Conservation (phyloP, 2,113 vertebrate species). For the Salvelinus sp. region DNA sequence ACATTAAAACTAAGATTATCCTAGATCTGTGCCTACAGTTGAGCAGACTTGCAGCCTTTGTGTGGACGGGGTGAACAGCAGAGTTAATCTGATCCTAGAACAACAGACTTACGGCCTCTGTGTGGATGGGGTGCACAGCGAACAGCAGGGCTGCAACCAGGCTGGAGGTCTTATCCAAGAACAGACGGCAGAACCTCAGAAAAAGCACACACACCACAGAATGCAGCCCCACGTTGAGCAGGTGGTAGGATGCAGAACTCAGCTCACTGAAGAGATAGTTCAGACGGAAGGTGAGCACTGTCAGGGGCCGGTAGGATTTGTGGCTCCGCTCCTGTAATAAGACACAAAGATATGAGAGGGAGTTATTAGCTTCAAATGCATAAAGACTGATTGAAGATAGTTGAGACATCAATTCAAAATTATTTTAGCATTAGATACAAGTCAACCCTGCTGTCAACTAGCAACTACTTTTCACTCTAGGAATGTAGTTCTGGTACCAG, state of each 20-base stretch:
- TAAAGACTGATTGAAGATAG: no score
- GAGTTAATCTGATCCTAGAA: background rate
- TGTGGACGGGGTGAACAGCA: slow-evolving; percentile 93
- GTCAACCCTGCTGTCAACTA: no score
- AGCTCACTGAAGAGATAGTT: slow-evolving; percentile 95
- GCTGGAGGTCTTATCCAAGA: slow-evolving; percentile 84
- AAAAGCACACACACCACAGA: slow-evolving; percentile 87
- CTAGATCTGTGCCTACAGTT: no score
- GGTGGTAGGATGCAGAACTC: slow-evolving; percentile 91
- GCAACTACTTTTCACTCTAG: no score
- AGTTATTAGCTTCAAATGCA: no score
- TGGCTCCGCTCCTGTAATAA: slow-evolving; percentile 90
- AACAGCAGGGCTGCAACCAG: slow-evolving; percentile 89
- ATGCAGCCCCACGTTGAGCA: slow-evolving; percentile 89
- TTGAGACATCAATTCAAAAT: no score
- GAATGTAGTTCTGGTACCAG: no score
- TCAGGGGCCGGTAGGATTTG: slow-evolving; percentile 95
- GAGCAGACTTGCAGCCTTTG: slow-evolving; percentile 66
- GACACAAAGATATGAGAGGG: slow-evolving; percentile 15
- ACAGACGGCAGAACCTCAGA: slow-evolving; percentile 89
- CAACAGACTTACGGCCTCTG: slow-evolving; percentile 89
- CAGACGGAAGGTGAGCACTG: slow-evolving; percentile 93
- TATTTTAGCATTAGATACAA: no score
- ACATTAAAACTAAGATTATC: no score
- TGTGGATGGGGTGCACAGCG: slow-evolving; percentile 94